Evolutionary conservation across 2,888 invertebrate genomes (phyloP).

Genomic region (Congeria kusceri): DNA sequence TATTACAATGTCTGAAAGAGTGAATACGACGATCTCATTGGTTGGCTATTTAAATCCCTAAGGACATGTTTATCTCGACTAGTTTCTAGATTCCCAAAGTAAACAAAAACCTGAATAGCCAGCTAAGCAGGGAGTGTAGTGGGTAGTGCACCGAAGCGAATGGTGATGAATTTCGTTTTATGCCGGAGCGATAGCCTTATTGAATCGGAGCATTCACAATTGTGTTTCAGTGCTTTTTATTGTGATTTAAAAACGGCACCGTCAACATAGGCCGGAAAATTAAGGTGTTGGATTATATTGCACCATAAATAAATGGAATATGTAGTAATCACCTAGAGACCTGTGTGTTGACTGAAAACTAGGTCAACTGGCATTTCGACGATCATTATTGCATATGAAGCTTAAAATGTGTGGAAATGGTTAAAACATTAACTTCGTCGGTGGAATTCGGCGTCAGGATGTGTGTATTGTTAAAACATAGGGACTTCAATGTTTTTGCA

Average conservation of each 20-base stretch:
- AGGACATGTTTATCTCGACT: slow-evolving; percentile 69
- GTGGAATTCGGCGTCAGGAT: too few species aligned
- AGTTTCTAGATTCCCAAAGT: slow-evolving; percentile 70
- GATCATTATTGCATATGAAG: too few species aligned
- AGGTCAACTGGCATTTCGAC: too few species aligned
- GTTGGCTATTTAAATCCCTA: slow-evolving; percentile 60
- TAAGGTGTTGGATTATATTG: too few species aligned
- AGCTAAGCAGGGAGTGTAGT: slow-evolving; percentile 54
- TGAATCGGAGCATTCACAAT: slow-evolving; percentile 44
- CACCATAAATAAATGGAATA: too few species aligned
- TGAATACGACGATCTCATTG: slow-evolving; percentile 61
- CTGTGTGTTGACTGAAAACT: too few species aligned
- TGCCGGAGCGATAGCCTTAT: slow-evolving; percentile 44
- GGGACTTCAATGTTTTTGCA: too few species aligned
- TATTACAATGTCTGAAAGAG: slow-evolving; percentile 67
- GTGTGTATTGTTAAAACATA: too few species aligned
- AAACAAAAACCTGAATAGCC: slow-evolving; percentile 64
- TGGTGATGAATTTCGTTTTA: slow-evolving; percentile 38
- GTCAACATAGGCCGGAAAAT: too few species aligned
- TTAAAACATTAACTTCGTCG: too few species aligned
- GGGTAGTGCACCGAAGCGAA: slow-evolving; percentile 42
- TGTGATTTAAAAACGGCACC: slow-evolving; percentile 25
- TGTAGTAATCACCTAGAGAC: too few species aligned
- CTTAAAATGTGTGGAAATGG: too few species aligned
- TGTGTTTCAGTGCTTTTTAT: slow-evolving; percentile 48